These are phyloP conservation scores for Netelia melanura DNA, from an alignment of 2,888 invertebrate species.

Conservation along the genomic window DNA sequence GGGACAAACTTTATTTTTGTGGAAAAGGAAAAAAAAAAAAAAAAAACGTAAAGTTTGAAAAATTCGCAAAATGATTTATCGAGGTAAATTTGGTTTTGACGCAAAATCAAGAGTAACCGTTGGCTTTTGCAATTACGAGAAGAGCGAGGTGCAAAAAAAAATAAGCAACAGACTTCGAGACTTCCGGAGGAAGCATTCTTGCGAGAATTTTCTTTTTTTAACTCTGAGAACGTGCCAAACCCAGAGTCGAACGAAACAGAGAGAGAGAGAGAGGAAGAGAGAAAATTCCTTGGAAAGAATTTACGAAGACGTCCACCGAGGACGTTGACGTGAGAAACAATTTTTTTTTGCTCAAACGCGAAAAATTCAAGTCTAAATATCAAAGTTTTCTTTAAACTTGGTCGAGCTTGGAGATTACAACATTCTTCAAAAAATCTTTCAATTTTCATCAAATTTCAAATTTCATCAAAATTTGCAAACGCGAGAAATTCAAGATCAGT, in stretches of 20 bases:
- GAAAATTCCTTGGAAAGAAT: neutral
- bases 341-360: neutral
- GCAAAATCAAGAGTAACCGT: too few species aligned
- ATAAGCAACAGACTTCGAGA: neutral
- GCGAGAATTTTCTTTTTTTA: constrained; percentile 50
- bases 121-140: too few species aligned
- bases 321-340: constrained; percentile 6
- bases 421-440: too few species aligned
- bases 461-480: too few species aligned
- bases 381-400: too few species aligned
- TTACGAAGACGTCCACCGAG: neutral
- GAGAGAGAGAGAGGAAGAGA: neutral
- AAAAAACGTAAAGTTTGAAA: neutral
- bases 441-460: too few species aligned
- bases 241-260: neutral
- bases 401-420: too few species aligned
- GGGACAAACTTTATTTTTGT: too few species aligned
- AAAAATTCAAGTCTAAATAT: too few species aligned
- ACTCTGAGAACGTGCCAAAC: constrained; percentile 49
- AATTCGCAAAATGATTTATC: neutral
- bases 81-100: too few species aligned
- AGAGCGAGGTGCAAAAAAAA: neutral
- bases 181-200: constrained; percentile 31
- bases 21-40: neutral
- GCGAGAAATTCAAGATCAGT: too few species aligned